Percentiles rank a stretch among this genome's conserved stretches.
These are phyloP conservation scores for Stomatorhinus walkeri DNA, from an alignment of 2,797 vertebrate genomes.

Conservation along the genomic window DNA sequence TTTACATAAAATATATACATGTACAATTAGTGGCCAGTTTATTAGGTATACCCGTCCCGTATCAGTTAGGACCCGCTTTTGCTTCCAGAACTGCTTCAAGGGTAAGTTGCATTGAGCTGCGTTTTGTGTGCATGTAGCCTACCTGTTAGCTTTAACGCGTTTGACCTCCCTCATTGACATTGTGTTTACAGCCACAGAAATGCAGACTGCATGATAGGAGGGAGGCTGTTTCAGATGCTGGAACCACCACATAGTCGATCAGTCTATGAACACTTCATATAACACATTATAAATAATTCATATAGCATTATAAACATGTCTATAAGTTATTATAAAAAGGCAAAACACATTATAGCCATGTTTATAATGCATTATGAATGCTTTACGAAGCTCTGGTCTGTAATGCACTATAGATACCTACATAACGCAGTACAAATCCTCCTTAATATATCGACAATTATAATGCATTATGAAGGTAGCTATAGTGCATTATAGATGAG, in stretches of 20 bases:
- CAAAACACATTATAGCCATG: neutral
- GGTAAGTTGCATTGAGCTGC: neutral
- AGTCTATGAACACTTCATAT: neutral
- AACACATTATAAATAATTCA: neutral
- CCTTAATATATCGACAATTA: neutral
- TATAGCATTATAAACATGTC: neutral
- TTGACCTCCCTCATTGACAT: neutral
- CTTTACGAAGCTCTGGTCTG: neutral
- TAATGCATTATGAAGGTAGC: neutral
- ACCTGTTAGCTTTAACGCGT: neutral
- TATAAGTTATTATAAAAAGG: neutral
- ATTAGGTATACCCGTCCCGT: neutral
- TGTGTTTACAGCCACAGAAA: neutral
- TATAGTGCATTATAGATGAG: neutral
- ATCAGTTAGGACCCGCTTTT: neutral
- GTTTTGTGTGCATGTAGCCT: neutral
- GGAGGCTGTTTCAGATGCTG: neutral
- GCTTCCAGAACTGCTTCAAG: neutral
- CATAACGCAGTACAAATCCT: neutral
- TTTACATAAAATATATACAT: neutral
- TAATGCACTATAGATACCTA: neutral
- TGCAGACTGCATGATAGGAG: neutral
- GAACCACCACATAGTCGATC: neutral
- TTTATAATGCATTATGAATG: neutral
- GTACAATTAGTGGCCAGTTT: neutral